A percentile compares a stretch with the other conserved stretches of the same genome.
phyloP scores from a whole-genome alignment of 2,113 vertebrate genomes.

The Paramormyrops kingsleyae region DNA sequence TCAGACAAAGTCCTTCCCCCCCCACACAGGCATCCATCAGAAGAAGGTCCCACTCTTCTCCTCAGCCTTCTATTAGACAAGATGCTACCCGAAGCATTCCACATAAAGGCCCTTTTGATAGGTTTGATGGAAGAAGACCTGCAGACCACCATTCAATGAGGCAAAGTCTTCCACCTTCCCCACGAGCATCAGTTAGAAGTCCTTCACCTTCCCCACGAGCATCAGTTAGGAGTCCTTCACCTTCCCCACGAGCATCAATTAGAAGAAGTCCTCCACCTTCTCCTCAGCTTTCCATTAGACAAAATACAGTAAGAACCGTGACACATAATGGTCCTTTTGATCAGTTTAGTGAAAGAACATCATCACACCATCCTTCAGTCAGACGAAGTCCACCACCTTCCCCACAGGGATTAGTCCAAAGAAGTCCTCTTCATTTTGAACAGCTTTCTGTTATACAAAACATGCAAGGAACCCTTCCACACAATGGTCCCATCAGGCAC shows the following conservation, averaged over 20 bases:
- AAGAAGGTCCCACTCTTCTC: conserved; percentile 42
- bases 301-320: neutral
- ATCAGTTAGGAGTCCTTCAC: neutral
- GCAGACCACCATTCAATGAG: neutral
- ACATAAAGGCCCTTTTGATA: conserved; percentile 5
- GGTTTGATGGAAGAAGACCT: neutral
- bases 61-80: conserved; percentile 49
- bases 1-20: neutral
- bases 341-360: neutral
- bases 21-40: conserved; percentile 32
- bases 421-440: conserved; percentile 52
- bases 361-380: neutral
- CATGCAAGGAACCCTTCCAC: conserved; percentile 40
- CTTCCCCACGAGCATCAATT: neutral
- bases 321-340: neutral
- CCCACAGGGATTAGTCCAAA: neutral
- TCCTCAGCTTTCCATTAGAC: neutral
- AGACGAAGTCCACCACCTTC: conserved; percentile 11
- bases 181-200: neutral
- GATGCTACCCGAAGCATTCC: conserved; percentile 18
- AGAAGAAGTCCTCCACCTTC: neutral
- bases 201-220: neutral
- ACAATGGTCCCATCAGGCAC: conserved; percentile 32
- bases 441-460: conserved; percentile 47
- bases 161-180: neutral